These are phyloP conservation scores for Platycercus adscitus DNA, from an alignment of 2,113 vertebrate species.

Conservation along the genomic window DNA sequence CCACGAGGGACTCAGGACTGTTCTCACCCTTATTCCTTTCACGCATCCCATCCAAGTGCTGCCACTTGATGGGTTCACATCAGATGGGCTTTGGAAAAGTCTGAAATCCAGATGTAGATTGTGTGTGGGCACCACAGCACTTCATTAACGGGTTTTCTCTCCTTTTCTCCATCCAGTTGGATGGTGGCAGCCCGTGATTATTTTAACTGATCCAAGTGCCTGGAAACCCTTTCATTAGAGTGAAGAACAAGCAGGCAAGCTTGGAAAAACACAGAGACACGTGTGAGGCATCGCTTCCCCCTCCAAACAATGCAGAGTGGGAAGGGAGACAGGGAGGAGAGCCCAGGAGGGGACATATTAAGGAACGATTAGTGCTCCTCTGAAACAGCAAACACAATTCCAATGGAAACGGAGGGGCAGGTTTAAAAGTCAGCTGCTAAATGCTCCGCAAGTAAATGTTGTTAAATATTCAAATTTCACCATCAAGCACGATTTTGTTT, in stretches of 20 bases:
- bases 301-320: neutral
- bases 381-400: neutral
- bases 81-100: neutral
- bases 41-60: neutral
- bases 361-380: neutral
- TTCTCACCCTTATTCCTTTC: neutral
- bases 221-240: neutral
- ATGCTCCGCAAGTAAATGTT: neutral
- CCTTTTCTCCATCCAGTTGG: neutral
- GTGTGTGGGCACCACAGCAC: neutral
- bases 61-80: neutral
- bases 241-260: neutral
- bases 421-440: slow-evolving; percentile 20
- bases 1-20: neutral
- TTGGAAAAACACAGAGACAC: neutral
- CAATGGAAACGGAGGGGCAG: neutral
- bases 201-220: neutral
- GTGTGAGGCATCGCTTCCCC: neutral
- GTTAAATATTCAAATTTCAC: slow-evolving; percentile 44
- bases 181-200: neutral
- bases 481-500: slow-evolving; percentile 2
- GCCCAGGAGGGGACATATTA: neutral
- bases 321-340: neutral
- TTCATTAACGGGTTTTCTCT: neutral
- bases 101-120: neutral